Base-by-base conservation (phyloP, 2,888 invertebrate species). In the Scaeva pyrastri region DNA sequence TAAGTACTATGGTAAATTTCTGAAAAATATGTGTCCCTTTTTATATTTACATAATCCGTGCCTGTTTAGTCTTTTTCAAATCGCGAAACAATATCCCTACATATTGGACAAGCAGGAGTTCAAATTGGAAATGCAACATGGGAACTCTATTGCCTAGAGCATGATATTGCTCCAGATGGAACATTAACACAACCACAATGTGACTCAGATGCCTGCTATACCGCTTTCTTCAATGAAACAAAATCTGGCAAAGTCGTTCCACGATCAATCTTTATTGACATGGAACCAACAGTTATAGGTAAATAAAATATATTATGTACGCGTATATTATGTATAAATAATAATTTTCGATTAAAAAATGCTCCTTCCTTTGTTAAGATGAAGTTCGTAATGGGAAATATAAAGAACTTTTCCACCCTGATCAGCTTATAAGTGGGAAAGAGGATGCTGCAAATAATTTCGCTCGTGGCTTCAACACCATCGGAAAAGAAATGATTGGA, bases 221-320 rank as follows among this genome's bases (percentile, higher is more conserved):
- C 95, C 87, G 95, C 96, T 1, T 96, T 96, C 91, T 96, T 96
- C 92, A 94, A 94, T 12, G 97, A 97, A 92, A 97, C 97, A 6
- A 96, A 95, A 88, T 91, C 95, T 83, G 97, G 97, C 39, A 97
- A 97, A 92, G 96, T 97, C 94, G 97, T 97, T 60, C 97, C 97
- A 1, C 93, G 97, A 88, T 96, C 96, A 2, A 94, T 97, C 48
- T 97, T 97, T 94, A 96, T 98, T 72, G 98, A 98, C 90, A 93
- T 97, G 87, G 98, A 98, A 91, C 96, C 97, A 52, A 97, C 97
- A 64, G 98, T 98, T 58, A 96, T 98, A 64, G 97, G 97, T 95
- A 89, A 2, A n/a, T n/a, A n/a, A n/a, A n/a, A n/a, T n/a, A n/a
- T n/a, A n/a, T n/a, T n/a, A n/a, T n/a, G n/a, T n/a, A n/a, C n/a